phyloP scores from a whole-genome alignment of 2,888 invertebrate species.

The Tridacna crocea region DNA sequence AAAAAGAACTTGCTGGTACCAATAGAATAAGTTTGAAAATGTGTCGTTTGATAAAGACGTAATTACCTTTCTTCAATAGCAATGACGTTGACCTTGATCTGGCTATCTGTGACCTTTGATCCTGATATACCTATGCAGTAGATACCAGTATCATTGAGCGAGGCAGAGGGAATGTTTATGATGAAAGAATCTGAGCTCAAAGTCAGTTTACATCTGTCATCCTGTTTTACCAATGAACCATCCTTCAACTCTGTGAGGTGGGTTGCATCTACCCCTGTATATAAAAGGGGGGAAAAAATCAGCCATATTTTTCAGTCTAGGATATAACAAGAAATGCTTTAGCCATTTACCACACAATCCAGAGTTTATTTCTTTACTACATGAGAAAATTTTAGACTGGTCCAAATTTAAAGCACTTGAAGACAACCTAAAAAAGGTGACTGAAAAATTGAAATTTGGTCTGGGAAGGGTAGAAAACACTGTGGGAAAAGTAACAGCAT shows the following conservation, averaged over 20 bases:
- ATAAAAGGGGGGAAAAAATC: not conserved
- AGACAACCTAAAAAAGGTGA: too few relatives aligned
- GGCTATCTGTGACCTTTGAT: conserved; percentile 5
- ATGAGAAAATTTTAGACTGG: too few relatives aligned
- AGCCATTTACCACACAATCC: too few relatives aligned
- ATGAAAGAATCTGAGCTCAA: conserved; percentile 12
- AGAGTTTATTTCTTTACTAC: too few relatives aligned
- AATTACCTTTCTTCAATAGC: not conserved
- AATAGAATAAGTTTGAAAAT: too few relatives aligned
- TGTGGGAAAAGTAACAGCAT: too few relatives aligned
- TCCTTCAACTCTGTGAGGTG: conserved; percentile 2
- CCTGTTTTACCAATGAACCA: not conserved
- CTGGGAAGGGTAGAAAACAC: too few relatives aligned
- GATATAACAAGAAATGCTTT: not conserved
- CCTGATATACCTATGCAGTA: conserved; percentile 19
- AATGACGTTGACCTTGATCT: conserved; percentile 24
- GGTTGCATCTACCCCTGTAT: conserved; percentile 3
- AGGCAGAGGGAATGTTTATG: not conserved
- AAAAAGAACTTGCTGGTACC: too few relatives aligned
- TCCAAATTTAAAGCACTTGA: too few relatives aligned
- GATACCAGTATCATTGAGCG: not conserved
- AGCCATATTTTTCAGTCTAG: not conserved
- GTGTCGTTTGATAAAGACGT: too few relatives aligned
- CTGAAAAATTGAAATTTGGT: too few relatives aligned
- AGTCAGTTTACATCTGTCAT: not conserved